Conservation (phyloP, 2,113 vertebrate species). For the Pollimyrus isidori region DNA sequence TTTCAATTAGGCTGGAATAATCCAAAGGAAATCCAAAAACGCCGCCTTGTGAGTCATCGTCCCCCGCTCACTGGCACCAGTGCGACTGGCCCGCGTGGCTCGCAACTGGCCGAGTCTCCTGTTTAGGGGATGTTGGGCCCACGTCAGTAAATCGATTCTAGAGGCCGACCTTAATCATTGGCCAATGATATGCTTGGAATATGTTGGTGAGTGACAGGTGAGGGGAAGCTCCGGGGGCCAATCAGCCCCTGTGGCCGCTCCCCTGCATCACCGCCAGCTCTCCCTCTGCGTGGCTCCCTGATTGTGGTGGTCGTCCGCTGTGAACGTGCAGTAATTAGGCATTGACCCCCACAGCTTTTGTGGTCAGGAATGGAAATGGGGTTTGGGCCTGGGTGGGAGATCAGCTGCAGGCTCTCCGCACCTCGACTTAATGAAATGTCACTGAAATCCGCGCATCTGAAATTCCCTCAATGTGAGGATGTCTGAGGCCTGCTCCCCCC, state of each 20-base stretch:
- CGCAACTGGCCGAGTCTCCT: background rate
- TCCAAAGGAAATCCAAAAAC: background rate
- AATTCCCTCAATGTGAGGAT: background rate
- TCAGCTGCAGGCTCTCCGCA: background rate
- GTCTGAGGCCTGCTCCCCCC: background rate
- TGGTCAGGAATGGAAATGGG: background rate
- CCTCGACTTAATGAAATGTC: background rate
- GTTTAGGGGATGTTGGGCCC: background rate
- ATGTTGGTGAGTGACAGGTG: background rate
- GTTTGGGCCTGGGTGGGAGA: background rate
- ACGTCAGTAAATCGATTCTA: background rate
- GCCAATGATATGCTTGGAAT: background rate
- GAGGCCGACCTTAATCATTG: background rate
- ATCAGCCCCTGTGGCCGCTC: background rate
- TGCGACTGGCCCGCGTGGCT: background rate
- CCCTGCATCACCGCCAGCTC: background rate
- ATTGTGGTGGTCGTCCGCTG: background rate
- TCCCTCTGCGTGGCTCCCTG: background rate
- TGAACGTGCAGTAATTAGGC: background rate
- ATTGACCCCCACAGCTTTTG: background rate
- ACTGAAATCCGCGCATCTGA: background rate
- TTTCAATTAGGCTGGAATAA: conserved; percentile 15
- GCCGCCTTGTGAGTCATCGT: background rate
- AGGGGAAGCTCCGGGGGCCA: background rate
- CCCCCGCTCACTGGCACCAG: background rate